Conservation (phyloP, 2,888 invertebrate genomes). For the Drosophila maculinotata region DNA sequence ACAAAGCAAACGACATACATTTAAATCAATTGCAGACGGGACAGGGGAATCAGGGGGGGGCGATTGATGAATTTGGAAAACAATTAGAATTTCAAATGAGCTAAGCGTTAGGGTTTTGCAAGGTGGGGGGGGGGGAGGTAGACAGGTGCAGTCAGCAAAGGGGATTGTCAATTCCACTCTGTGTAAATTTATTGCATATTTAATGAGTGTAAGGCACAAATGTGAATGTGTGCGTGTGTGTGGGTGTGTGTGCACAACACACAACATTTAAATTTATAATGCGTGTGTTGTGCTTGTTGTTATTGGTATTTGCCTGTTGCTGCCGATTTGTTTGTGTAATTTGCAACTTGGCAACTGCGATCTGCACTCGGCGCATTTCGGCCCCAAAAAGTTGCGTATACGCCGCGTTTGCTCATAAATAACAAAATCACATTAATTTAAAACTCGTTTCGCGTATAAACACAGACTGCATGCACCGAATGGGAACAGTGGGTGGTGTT, state of each 20-base stretch:
- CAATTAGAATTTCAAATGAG: slow-evolving; percentile 79
- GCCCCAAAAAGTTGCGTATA: slow-evolving; percentile 57
- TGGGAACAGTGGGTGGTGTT: neutral
- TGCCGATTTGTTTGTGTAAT: slow-evolving; percentile 35
- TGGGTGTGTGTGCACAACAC: slow-evolving; percentile 12
- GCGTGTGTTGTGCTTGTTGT: slow-evolving; percentile 5
- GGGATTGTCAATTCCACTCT: slow-evolving; percentile 54
- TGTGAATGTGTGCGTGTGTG: slow-evolving; percentile 11
- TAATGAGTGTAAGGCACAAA: slow-evolving; percentile 60
- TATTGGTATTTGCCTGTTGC: slow-evolving; percentile 61
- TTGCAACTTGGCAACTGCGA: too few species aligned
- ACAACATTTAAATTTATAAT: slow-evolving; percentile 56
- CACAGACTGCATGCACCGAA: slow-evolving; percentile 45
- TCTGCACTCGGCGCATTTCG: slow-evolving; percentile 2
- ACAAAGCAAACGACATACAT: slow-evolving; percentile 50
- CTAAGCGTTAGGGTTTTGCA: neutral
- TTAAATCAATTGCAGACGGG: slow-evolving; percentile 63
- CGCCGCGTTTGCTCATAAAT: slow-evolving; percentile 74
- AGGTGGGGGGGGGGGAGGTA: slow-evolving; percentile 7
- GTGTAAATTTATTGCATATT: slow-evolving; percentile 75
- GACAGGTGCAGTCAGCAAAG: slow-evolving; percentile 34
- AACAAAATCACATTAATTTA: slow-evolving; percentile 83
- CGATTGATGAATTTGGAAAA: slow-evolving; percentile 75
- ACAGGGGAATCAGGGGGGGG: neutral
- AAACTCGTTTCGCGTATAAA: slow-evolving; percentile 74